Base-by-base conservation (phyloP, 1,140 invertebrate genomes). In the Bombus soroeensis region DNA sequence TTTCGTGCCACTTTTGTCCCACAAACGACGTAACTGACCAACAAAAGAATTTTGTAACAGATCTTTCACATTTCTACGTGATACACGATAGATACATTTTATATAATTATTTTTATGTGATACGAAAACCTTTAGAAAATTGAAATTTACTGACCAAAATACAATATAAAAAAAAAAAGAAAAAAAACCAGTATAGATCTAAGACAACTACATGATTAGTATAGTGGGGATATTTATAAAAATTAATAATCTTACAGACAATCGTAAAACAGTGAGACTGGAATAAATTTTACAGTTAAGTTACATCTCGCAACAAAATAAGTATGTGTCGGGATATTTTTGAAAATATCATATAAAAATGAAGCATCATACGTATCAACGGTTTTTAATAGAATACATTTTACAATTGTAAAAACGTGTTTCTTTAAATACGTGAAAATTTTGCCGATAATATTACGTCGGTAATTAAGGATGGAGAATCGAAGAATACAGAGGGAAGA, bases 301-400 rank as follows among this genome's bases (percentile, higher is more conserved):
- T 1, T 22, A 6, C 15, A 53, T 6, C 47, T 53, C 1, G 5
- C 47, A 0, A 53, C 6, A 18, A 53, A 53, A 18, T 18, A 22
- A 53, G 5, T 6, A 53, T 8, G 18, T 6, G 47, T 22, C 1
- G 5, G 18, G 18, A 53, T 22, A 53, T 53, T 53, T 53, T 53
- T 22, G 5, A 53, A 1, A 5, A 22, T 18, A 47, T 15, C 5
- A 8, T 6, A 6, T 53, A 53, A 22, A 53, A 53, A 47, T 18
- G 5, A 47, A 0, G 6, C 47, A 2, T 53, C 47, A 0, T 22
- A 22, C 0, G 47, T 53, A 8, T 53, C 5, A 2, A 53, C 0
- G 18, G 6, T 22, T 22, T 53, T 53, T 53, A 0, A 53, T 53
- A 22, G 47, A 53, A 53, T 53, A 53, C 2, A 22, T 53, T 53